These are phyloP conservation scores for Proisotoma minuta DNA, from an alignment of 2,888 invertebrate species.

Conservation along the genomic window DNA sequence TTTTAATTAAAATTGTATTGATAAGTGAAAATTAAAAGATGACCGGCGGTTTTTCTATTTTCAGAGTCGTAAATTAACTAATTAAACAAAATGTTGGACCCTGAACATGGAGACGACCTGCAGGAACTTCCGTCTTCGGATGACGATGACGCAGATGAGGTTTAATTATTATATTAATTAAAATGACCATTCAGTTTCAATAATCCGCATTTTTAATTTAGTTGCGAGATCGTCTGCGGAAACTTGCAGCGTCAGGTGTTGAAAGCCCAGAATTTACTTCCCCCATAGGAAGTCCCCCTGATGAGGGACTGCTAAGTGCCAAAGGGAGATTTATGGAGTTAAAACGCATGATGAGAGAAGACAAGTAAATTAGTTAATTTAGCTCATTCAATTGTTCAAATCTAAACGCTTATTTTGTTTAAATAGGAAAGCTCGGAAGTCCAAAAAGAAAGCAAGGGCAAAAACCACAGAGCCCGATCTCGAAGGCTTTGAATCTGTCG, in stretches of 20 bases:
- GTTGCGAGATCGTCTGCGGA: slow-evolving; percentile 11
- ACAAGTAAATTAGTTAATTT: slow-evolving; percentile 3
- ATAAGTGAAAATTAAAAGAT: no score
- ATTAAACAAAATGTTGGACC: slow-evolving; percentile 7
- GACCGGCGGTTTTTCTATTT: no score
- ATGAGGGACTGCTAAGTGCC: slow-evolving; percentile 26
- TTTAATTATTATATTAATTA: background rate
- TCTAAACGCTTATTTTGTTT: no score
- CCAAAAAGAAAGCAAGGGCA: background rate
- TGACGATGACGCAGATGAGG: slow-evolving; percentile 13
- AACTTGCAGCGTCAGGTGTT: slow-evolving; percentile 21
- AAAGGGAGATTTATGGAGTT: slow-evolving; percentile 30
- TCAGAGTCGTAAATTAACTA: no score
- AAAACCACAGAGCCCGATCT: background rate
- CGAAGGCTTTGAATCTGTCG: background rate
- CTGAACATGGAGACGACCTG: background rate
- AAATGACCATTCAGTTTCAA: background rate
- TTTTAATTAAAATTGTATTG: no score
- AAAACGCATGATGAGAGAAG: slow-evolving; percentile 32
- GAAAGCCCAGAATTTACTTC: slow-evolving; percentile 23
- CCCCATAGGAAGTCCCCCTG: slow-evolving; percentile 38
- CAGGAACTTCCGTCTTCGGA: slow-evolving; percentile 21
- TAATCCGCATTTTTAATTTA: background rate
- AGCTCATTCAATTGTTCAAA: background rate
- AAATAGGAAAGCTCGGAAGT: background rate